Evolutionary conservation across 1,140 invertebrate genomes (phyloP).

Genomic region (Drosophila dunni): DNA sequence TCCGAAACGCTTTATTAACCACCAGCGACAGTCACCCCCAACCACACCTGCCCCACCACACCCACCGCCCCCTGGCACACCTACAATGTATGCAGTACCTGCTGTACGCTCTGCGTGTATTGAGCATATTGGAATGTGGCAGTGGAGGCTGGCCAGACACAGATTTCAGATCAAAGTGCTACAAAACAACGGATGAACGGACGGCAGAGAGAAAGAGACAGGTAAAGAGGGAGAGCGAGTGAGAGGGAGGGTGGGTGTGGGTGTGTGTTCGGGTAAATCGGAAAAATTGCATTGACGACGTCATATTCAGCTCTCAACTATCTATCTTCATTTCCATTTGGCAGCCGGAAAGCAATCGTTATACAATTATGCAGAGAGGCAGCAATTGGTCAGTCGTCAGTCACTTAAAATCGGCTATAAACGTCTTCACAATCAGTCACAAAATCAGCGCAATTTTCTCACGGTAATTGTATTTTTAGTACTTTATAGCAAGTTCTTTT

Average conservation of each 20-base stretch:
- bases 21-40: constrained; percentile 23
- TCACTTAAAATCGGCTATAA: constrained; percentile 83
- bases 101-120: constrained; percentile 17
- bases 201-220: background rate
- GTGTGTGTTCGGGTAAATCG: too few species aligned
- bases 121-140: constrained; percentile 72
- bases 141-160: constrained; percentile 63
- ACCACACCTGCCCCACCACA: background rate
- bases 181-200: constrained; percentile 62
- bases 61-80: background rate
- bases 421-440: constrained; percentile 82
- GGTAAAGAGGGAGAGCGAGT: constrained; percentile 46
- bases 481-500: constrained; percentile 72
- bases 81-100: constrained; percentile 4
- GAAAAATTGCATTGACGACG: constrained; percentile 42
- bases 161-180: constrained; percentile 69
- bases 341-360: constrained; percentile 57
- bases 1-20: constrained; percentile 69
- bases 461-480: constrained; percentile 84
- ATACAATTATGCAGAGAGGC: constrained; percentile 55
- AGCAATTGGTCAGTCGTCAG: constrained; percentile 49
- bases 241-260: background rate
- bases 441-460: constrained; percentile 80
- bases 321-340: constrained; percentile 32
- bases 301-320: constrained; percentile 45